phyloP scores from a whole-genome alignment of 1,140 invertebrate species.

The Plectus sambesii region DNA sequence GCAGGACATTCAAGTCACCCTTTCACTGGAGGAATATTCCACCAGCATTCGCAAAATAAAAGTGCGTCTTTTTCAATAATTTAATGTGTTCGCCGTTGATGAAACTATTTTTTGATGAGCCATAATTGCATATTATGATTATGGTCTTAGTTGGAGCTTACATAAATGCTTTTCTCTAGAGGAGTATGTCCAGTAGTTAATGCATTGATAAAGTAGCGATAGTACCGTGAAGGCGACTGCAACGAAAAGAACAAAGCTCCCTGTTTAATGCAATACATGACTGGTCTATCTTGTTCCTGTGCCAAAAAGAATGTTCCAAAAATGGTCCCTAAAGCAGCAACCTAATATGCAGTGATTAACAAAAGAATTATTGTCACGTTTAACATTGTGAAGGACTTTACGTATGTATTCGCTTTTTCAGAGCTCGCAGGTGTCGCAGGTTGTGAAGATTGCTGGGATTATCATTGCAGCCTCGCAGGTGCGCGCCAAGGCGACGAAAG shows the following conservation, averaged over 20 bases:
- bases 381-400: conserved; percentile 1
- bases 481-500: conserved; percentile 81
- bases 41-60: conserved; percentile 71
- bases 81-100: conserved; percentile 1
- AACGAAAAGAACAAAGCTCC: too few relatives aligned
- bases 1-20: conserved; percentile 82
- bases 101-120: not conserved
- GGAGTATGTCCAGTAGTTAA: too few relatives aligned
- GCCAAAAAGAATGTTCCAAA: too few relatives aligned
- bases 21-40: conserved; percentile 72
- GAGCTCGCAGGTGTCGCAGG: conserved; percentile 78
- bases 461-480: conserved; percentile 85
- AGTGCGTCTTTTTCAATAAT: conserved; percentile 51
- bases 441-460: conserved; percentile 91
- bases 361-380: conserved; percentile 1
- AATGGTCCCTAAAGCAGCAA: too few relatives aligned
- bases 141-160: too few relatives aligned
- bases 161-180: too few relatives aligned
- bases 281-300: too few relatives aligned
- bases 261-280: too few relatives aligned
- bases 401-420: too few relatives aligned
- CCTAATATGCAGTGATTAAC: too few relatives aligned
- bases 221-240: too few relatives aligned
- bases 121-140: not conserved
- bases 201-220: too few relatives aligned